Evolutionary conservation across 92 coral and sea anemone species (phyloP), one percentile per base, ranked within the genome.

Genomic region (Ricordea florida): DNA sequence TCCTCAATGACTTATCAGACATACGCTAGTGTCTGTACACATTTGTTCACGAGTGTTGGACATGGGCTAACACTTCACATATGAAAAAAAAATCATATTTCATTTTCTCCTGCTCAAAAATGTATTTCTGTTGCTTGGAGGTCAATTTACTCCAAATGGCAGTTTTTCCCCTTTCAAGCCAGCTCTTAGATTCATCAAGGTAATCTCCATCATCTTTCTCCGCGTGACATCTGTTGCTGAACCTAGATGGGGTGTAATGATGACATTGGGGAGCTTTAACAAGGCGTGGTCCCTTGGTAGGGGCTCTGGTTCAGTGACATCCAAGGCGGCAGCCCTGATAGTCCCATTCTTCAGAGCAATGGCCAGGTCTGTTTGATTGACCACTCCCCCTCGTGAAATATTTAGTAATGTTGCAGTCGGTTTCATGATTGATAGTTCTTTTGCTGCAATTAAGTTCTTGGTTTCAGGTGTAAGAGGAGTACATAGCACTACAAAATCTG

Each of bases 281-380:
- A 91, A 50, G 13, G 94, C 88, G 55, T 91, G 93, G 48, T 89
- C 94, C 48, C 78, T 66, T 17, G 97, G 88, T n/a, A 90, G 84
- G 4, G 94, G 97, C 57, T 90, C 92, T 21, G 92, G 92, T 8
- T 78, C 41, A 24, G 92, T 80, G 7, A 90, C 92, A 32, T 87
- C 92, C 3, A 90, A 52, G 1, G 93, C 93, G 0, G 97, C 97
- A 17, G 81, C 94, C 35, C 66, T 72, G 18, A 92, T 89, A 1
- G 74, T 81, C 42, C 94, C 89, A 24, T 58, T 74, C 49, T 89
- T 65, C 52, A 92, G 52, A n/a, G 97, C 97, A 31, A 40, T 62
- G 25, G 75, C 72, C 76, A 92, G 52, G 63, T 89, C 97, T 10
- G 72, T 77, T 3, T 92, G 89, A 59, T 84, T 89, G 56, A 92